Evolutionary conservation across 2,888 invertebrate species (phyloP), one percentile per base, ranked within the genome.

Genomic region (Drosophila testacea): DNA sequence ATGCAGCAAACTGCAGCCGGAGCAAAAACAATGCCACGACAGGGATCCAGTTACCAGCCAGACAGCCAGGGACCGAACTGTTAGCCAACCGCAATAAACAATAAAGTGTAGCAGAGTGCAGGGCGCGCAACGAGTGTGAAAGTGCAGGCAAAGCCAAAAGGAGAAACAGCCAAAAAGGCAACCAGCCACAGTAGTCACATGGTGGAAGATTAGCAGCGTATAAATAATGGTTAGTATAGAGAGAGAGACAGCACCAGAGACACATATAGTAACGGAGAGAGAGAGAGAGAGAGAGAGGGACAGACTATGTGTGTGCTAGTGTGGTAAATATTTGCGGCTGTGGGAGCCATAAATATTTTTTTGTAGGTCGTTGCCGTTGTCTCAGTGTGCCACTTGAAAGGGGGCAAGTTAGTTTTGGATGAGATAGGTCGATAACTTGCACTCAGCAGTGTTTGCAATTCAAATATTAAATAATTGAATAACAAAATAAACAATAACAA

Each of bases 31-130:
- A 75, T 73, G 70, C 71, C 62, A 68, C 63, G 61, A 69, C 67
- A 69, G 69, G 64, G 69, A 64, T 56, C 56, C 64, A 54, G 56
- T 57, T 47, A 7, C 48, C 61, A 48, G 28, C 28, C 57, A 55
- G 62, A 57, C 75, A 74, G 62, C 27, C 54, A 54, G 77, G 81
- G 81, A 77, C 52, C 56, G 62, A 77, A 61, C 72, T 72, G 77
- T 66, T 71, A 65, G 71, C 79, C 70, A 79, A 83, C 82, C 82
- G 77, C 85, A 80, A 85, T 88, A 85, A 88, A 85, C 85, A 84
- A 88, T 85, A 85, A 85, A 85, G 80, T 88, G 83, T 82, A 68
- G 77, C 87, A 69, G 51, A 70, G 64, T 46, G 48, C 69, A 68
- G 68, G 60, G 66, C 74, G 57, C 64, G 55, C 66, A 42, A 46